A percentile compares a stretch with the other conserved stretches of the same genome.
phyloP scores from a whole-genome alignment of 1,140 invertebrate species.

The Atta texana region DNA sequence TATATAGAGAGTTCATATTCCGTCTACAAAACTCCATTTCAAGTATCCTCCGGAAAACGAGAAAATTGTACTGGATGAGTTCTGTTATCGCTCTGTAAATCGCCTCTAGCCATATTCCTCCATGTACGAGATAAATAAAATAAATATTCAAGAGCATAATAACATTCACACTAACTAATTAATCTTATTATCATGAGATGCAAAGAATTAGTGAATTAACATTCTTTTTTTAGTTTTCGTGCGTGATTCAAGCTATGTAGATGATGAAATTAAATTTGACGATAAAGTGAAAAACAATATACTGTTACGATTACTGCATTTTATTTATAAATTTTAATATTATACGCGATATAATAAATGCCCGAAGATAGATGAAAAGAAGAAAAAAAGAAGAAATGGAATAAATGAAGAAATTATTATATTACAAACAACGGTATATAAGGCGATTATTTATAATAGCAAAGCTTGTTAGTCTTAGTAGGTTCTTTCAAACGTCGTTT shows the following conservation, averaged over 20 bases:
- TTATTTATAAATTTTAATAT: neutral
- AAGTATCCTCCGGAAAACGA: slow-evolving; percentile 23
- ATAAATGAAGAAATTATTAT: slow-evolving; percentile 28
- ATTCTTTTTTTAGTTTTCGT: neutral
- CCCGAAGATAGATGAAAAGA: neutral
- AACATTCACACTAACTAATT: slow-evolving; percentile 17
- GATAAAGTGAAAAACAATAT: neutral
- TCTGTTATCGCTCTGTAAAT: slow-evolving; percentile 26
- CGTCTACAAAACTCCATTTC: slow-evolving; percentile 12
- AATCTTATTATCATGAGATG: slow-evolving; percentile 41
- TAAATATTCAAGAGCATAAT: neutral
- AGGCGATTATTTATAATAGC: slow-evolving; percentile 44
- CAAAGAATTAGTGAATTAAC: slow-evolving; percentile 19
- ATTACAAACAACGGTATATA: neutral
- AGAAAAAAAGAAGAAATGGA: neutral
- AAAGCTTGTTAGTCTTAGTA: neutral
- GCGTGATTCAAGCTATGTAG: neutral
- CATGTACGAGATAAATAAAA: slow-evolving; percentile 11
- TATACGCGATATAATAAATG: neutral
- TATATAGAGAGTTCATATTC: no score
- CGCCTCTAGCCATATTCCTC: neutral
- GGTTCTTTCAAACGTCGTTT: slow-evolving; percentile 21
- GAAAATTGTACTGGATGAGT: neutral
- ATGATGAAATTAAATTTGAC: slow-evolving; percentile 4
- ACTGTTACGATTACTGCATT: neutral